Evolutionary conservation across 2,113 vertebrate genomes (phyloP), one percentile per base, ranked within the genome.

Genomic region (Apistogramma diplotaenia): DNA sequence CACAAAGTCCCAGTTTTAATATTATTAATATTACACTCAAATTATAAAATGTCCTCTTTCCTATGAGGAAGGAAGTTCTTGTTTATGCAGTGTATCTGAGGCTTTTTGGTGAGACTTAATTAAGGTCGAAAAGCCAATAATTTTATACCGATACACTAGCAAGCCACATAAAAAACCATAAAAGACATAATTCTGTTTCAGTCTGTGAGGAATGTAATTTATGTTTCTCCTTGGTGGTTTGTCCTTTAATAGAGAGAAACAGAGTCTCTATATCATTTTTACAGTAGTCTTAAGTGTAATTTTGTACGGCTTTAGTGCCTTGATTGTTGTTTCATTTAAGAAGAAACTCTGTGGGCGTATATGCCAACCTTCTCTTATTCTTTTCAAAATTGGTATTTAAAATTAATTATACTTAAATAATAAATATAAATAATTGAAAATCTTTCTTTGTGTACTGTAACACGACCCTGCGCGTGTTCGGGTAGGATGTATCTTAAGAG

Each of bases 351-450:
- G 6, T 33, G 23, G 51, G 65, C 37, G 9, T 15, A 46, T 6
- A 11, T 59, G n/a, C 33, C 54, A 71, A 73, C 6, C n/a, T 29
- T 3, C 19, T 33, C 71, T 25, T 77, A 71, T 58, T 37, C 18
- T 49, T 79, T 67, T 40, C 6, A 78, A n/a, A 6, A 33, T 33
- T 58, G 46, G 65, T 23, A 81, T 84, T 81, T 56, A 71, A 62
- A 35, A 84, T 76, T 67, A 55, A 74, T 81, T 71, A 53, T 43
- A 79, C 37, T 71, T 13, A 49, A 49, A 86, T 25, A 27, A 78
- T 54, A 78, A n/a, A n/a, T n/a, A n/a, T 15, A 71, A 79, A 76
- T 74, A 5, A 83, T 60, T 43, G 21, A 56, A 23, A 33, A 46
- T 2, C 31, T 77, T 40, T 59, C n/a, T 27, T 7, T 51, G 40